These are phyloP conservation scores for Eristalis arbustorum DNA, from an alignment of 2,888 invertebrate species.

Conservation along the genomic window DNA sequence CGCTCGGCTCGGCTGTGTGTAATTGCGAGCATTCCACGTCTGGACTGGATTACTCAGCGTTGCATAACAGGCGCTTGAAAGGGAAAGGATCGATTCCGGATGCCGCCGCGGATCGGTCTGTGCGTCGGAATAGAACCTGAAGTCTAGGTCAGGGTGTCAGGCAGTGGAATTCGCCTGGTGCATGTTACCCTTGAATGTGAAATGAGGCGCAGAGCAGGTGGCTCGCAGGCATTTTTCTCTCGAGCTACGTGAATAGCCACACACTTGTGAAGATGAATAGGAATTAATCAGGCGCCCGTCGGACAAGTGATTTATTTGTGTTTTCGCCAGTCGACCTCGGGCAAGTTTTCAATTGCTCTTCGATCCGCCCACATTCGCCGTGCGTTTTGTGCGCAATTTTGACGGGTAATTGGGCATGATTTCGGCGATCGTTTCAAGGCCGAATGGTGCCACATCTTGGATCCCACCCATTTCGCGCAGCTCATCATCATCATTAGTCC, in stretches of 20 bases:
- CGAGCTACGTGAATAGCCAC: background rate
- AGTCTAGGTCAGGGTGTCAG: slow-evolving; percentile 65
- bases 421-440: background rate
- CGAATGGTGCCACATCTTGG: background rate
- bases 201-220: slow-evolving; percentile 21
- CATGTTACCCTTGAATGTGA: slow-evolving; percentile 60
- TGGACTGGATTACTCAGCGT: slow-evolving; percentile 28
- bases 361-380: background rate
- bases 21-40: slow-evolving; percentile 7
- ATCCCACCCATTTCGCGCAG: background rate
- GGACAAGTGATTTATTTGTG: slow-evolving; percentile 7
- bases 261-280: background rate
- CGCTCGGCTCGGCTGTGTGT: background rate
- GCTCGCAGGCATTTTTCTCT: background rate
- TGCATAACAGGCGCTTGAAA: slow-evolving; percentile 53
- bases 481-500: background rate
- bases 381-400: background rate
- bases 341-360: background rate
- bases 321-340: slow-evolving; percentile 33
- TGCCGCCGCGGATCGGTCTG: background rate
- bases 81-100: slow-evolving; percentile 67
- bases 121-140: slow-evolving; percentile 35
- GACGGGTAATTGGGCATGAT: background rate
- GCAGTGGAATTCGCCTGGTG: slow-evolving; percentile 8
- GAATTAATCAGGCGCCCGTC: background rate